Conservation (phyloP, 1,140 invertebrate species). For the Dreissena polymorpha region DNA sequence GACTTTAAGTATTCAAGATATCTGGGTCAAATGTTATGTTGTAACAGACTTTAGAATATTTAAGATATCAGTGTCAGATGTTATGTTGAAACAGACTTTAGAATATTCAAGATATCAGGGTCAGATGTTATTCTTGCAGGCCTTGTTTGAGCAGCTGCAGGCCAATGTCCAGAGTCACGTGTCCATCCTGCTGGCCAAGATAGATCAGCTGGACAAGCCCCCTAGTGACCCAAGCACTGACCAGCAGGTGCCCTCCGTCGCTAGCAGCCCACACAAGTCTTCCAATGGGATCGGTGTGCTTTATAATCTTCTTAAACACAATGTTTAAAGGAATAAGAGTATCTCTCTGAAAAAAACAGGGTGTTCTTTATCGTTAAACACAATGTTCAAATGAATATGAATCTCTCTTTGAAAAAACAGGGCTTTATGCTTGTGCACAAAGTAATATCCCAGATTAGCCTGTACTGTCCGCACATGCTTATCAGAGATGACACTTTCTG, state of each 20-base stretch:
- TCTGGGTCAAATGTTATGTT: no score
- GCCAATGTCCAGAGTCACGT: constrained; percentile 59
- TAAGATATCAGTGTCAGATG: no score
- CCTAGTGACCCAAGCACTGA: background rate
- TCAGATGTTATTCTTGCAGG: constrained; percentile 39
- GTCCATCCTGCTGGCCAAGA: constrained; percentile 66
- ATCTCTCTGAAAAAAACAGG: background rate
- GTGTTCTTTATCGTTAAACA: background rate
- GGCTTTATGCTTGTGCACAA: no score
- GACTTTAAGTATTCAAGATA: no score
- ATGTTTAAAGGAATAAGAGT: background rate
- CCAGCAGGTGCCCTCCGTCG: constrained; percentile 21
- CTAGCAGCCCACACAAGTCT: background rate
- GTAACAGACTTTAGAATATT: no score
- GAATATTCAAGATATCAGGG: no score
- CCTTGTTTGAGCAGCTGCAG: constrained; percentile 52
- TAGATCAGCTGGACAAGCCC: constrained; percentile 62
- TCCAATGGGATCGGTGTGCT: no score
- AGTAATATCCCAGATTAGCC: background rate
- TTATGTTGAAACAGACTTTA: no score
- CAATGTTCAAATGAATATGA: no score
- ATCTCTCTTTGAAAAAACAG: no score
- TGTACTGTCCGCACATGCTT: background rate
- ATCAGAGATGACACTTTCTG: background rate
- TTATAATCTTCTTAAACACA: background rate